Percentiles rank a stretch among this genome's conserved stretches.
These are phyloP conservation scores for Fissipunctia ypsillon DNA, from an alignment of 2,888 invertebrate species.

Conservation along the genomic window DNA sequence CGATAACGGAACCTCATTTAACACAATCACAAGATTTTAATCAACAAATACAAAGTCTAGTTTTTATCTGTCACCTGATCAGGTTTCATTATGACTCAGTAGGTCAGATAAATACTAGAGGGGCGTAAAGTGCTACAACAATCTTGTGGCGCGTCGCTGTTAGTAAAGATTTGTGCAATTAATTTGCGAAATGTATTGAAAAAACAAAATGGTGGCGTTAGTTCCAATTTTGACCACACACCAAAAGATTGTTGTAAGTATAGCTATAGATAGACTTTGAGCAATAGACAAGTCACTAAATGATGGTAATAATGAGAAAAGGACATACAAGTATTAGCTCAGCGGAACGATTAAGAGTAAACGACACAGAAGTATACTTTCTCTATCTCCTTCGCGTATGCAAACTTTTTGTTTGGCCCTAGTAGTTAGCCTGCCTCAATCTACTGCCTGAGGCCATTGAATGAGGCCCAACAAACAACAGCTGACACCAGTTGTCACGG, in stretches of 20 bases:
- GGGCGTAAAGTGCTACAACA: not conserved
- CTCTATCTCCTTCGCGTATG: not conserved
- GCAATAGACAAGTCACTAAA: not conserved
- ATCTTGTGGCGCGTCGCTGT: not conserved
- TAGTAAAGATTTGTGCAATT: no score
- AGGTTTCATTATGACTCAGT: not conserved
- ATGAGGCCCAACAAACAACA: not conserved
- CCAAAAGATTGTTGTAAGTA: no score
- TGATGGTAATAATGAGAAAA: not conserved
- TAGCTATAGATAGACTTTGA: not conserved
- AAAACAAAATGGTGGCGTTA: no score
- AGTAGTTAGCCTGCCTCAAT: not conserved
- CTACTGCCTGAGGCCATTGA: not conserved
- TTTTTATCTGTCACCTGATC: conserved; percentile 35
- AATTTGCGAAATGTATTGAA: no score
- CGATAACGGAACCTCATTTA: conserved; percentile 17
- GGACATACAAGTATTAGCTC: not conserved
- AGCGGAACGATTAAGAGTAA: not conserved
- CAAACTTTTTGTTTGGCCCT: not conserved
- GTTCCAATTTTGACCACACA: no score
- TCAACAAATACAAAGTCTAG: conserved; percentile 42
- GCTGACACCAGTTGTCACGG: not conserved
- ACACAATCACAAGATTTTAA: conserved; percentile 11
- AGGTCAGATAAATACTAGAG: conserved; percentile 4
- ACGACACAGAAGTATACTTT: not conserved